Evolutionary conservation across 1,140 invertebrate genomes (phyloP), one percentile per base, ranked within the genome.

Genomic region (Brachionus koreanus): DNA sequence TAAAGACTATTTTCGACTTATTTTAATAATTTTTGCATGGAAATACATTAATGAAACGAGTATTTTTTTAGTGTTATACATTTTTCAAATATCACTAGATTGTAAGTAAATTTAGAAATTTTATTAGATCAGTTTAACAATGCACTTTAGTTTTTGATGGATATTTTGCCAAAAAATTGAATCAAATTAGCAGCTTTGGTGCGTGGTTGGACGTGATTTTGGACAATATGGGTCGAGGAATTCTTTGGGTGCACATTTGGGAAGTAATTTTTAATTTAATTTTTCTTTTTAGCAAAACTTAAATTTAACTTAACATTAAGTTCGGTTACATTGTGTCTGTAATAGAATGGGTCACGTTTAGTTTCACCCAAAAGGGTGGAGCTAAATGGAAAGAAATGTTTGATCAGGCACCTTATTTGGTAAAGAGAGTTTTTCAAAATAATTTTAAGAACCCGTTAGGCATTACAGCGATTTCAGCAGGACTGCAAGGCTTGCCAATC

Each of bases 131-230:
- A 49, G 1, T 42, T 3, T 35, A 52, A 57, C 23, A 23, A 25
- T 61, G 39, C 5, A 16, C 13, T 39, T 33, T 33, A 82, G 77
- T 65, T 65, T 63, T 83, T 46, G 82, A 83, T 67, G 82, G 82
- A 49, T 74, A 46, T 29, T 61, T 67, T 79, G 82, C 82, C 1
- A 57, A 37, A 42, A 37, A 33, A 16, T 29, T 83, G n/a, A 76
- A 83, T 33, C 82, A 83, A 83, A 23, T 63, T 9, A 67, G 57
- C 12, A 19, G 9, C 6, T 46, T 83, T 43, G 82, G 82, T 12
- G 69, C 82, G 9, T 83, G 82, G 82, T 35, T 83, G 5, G 82
- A 83, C 46, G 69, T 83, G 10, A 16, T 83, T 13, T 29, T 74
- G 13, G 82, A 83, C 39, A 83, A 75, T 79, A 0, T 83, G 1